A percentile compares a stretch with the other conserved stretches of the same genome.
phyloP scores from a whole-genome alignment of 1,140 invertebrate genomes.

The Zaprionus africanus region DNA sequence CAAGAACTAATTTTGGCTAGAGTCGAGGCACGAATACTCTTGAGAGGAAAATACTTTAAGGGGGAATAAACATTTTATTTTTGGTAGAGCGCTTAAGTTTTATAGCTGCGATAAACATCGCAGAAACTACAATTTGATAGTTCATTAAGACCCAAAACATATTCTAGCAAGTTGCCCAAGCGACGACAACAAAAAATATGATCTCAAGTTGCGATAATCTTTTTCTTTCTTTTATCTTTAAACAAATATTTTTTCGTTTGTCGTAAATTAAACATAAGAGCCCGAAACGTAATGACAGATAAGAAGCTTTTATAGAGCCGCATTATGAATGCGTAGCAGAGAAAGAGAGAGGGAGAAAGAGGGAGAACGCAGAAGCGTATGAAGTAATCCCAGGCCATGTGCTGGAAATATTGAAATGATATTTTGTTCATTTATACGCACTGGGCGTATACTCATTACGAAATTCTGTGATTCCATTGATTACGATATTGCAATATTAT shows the following conservation, averaged over 20 bases:
- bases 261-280: conserved; percentile 22
- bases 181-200: background rate
- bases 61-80: conserved; percentile 1
- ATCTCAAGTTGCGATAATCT: conserved; percentile 41
- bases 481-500: background rate
- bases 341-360: background rate
- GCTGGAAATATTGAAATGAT: conserved; percentile 5
- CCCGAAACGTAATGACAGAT: conserved; percentile 34
- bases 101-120: background rate
- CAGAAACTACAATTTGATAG: background rate
- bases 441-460: background rate
- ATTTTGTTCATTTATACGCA: background rate
- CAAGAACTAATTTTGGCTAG: background rate
- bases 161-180: background rate
- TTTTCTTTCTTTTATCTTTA: conserved; percentile 20
- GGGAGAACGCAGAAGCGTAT: background rate
- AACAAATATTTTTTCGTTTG: conserved; percentile 16
- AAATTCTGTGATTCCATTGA: background rate
- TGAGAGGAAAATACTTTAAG: background rate
- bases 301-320: conserved; percentile 33
- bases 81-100: background rate
- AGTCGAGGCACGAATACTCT: background rate
- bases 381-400: conserved; percentile 38
- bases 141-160: conserved; percentile 1
- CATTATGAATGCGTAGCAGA: no score